Conservation (phyloP, 2,888 invertebrate genomes). For the Helleia helle region DNA sequence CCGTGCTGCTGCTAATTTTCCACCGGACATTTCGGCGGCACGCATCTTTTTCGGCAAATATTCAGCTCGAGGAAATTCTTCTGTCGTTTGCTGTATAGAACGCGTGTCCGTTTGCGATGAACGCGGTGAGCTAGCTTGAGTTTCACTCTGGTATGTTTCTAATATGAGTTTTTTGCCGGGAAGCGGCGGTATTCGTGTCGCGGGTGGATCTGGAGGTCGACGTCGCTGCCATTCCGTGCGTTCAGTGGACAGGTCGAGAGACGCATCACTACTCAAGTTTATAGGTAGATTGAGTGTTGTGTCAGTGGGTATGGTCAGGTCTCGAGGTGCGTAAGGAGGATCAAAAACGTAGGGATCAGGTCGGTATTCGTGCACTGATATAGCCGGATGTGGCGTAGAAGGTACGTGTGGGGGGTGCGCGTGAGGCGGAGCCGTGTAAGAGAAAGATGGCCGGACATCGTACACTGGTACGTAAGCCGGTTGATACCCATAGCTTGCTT, state of each 20-base stretch:
- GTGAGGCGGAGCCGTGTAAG: constrained; percentile 26
- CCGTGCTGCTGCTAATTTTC: constrained; percentile 44
- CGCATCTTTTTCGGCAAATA: constrained; percentile 71
- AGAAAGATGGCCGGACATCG: constrained; percentile 27
- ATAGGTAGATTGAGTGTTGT: constrained; percentile 56
- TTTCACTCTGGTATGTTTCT: constrained; percentile 64
- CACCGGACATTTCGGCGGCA: constrained; percentile 63
- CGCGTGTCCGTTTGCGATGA: constrained; percentile 28
- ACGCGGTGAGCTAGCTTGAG: constrained; percentile 42
- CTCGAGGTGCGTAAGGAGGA: constrained; percentile 39
- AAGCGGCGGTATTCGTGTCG: constrained; percentile 48
- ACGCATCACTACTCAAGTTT: constrained; percentile 64
- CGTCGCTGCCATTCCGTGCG: constrained; percentile 54
- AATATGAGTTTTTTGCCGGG: constrained; percentile 68
- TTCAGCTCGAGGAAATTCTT: constrained; percentile 46
- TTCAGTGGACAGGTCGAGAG: constrained; percentile 57
- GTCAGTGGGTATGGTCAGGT: constrained; percentile 44
- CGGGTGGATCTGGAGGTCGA: constrained; percentile 48
- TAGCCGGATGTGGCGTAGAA: constrained; percentile 28
- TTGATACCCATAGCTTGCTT: constrained; percentile 39
- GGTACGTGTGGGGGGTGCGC: constrained; percentile 33
- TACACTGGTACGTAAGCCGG: constrained; percentile 35
- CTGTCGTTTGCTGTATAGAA: constrained; percentile 24
- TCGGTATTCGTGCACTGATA: constrained; percentile 44
- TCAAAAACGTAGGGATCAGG: constrained; percentile 50